Conservation (phyloP, 1,140 invertebrate species). For the Coenobita brevimanus region DNA sequence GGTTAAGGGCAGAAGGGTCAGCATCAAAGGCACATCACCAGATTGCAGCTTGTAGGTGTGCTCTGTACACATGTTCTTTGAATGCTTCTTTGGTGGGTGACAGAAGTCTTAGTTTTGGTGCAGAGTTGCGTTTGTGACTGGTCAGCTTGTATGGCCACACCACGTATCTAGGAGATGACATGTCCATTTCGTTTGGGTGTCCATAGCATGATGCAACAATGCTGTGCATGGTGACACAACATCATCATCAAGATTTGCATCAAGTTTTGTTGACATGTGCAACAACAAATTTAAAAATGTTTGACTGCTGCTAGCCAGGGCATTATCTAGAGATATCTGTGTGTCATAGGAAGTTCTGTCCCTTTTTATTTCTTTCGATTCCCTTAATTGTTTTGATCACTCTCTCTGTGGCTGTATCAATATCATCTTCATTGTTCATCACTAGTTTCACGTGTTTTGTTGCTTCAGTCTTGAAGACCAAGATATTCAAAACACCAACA, state of each 20-base stretch:
- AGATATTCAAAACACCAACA: background rate
- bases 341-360: background rate
- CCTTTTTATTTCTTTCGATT: background rate
- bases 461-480: background rate
- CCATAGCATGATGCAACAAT: background rate
- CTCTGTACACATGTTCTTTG: too few relatives aligned
- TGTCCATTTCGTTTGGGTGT: too few relatives aligned
- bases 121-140: too few relatives aligned
- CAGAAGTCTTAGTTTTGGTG: too few relatives aligned
- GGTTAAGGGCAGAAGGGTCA: too few relatives aligned
- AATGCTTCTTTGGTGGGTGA: too few relatives aligned
- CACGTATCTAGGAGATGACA: too few relatives aligned
- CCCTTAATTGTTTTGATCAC: background rate
- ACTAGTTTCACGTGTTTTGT: background rate
- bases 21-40: too few relatives aligned
- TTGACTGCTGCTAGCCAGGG: background rate
- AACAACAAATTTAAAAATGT: background rate
- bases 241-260: background rate
- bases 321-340: background rate
- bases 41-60: too few relatives aligned
- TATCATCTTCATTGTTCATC: background rate
- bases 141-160: too few relatives aligned
- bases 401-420: background rate
- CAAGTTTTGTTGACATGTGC: background rate
- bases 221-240: background rate